Evolutionary conservation across 1,140 invertebrate genomes (phyloP), one percentile per base, ranked within the genome.

Genomic region (Argopecten irradians): DNA sequence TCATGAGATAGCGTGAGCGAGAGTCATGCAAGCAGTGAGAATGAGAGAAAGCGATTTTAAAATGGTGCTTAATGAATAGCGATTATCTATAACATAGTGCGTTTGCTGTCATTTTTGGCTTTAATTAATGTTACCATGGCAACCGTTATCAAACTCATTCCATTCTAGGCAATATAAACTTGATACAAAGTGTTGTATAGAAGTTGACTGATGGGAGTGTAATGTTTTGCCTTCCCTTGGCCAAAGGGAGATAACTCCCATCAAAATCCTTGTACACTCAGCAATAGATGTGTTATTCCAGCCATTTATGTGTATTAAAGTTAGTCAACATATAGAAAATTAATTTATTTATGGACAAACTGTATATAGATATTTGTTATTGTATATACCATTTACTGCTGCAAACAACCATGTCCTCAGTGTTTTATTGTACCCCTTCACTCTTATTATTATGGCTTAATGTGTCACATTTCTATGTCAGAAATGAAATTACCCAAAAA

Each of bases 311-410:
- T 71, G 55, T 71, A 71, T 71, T 28, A 11, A 71, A 16, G 55
- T 71, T 71, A n/a, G 55, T 71, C 55, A 28, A 28, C 22, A 71
- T 71, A 71, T 71, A 71, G 55, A 71, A 71, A 28, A 71, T 71
- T 71, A 71, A 71, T 71, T 71, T 71, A 71, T 71, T 71, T 71
- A 71, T 71, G 55, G 55, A 71, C 28, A 71, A 71, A 71, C 55
- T 71, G 55, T 71, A 71, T 16, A 71, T 71, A 71, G 55, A 28
- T 28, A 71, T 71, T n/a, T 71, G 55, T 71, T 71, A 71, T 71
- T 71, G 55, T 71, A 71, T 71, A 71, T 28, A 28, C 13, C 19
- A 11, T 19, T 8, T 19, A 46, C 43, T 46, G 43, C 43, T 46
- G 22, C 55, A 71, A 28, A 71, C 55, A 71, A 71, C 55, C 55